Evolutionary conservation across 2,113 vertebrate genomes (phyloP), one percentile per base, ranked within the genome.

Genomic region (Amphiprion ocellaris): DNA sequence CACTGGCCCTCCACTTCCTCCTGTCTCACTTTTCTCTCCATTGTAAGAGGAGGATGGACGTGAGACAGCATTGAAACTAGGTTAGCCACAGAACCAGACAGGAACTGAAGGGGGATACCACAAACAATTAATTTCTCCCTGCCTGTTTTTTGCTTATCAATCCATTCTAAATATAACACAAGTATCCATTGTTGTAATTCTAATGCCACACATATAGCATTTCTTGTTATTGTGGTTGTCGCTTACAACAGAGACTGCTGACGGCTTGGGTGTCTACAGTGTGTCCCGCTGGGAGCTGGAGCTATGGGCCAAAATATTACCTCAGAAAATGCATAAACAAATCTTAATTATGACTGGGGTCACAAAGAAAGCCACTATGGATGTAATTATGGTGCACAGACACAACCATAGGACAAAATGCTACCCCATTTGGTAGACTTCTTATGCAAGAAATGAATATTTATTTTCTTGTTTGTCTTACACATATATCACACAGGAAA

Each of bases 11-110:
- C 62, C 44, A 55, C 39, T 26, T 49, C 46, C 54, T 52, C 47
- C 70, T 46, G 58, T 53, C 53, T 28, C 8, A 37, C 37, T 7
- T 59, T 69, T 69, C 47, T 28, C 56, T 58, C 82, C 55, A 92
- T 93, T 92, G 92, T 94, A 88, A 52, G 65, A 65, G 82, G 58
- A 92, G 90, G 91, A 94, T 87, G 85, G 82, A 82, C 8, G 23
- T 52, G 73, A 93, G 91, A 92, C 89, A 74, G 85, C 75, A 89
- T 80, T 81, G 80, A 77, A 90, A 89, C 77, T 78, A 77, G 71
- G 78, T 81, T 83, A 83, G 81, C 69, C 52, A 67, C 79, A 84
- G 79, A 86, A 81, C 8, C 86, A 90, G 83, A 90, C 89, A 90
- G 91, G 91, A 93, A 90, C 85, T 78, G 59, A 33, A 17, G 85